Conservation (phyloP, 2,888 invertebrate species). For the Mongoloraphidia duomilia region DNA sequence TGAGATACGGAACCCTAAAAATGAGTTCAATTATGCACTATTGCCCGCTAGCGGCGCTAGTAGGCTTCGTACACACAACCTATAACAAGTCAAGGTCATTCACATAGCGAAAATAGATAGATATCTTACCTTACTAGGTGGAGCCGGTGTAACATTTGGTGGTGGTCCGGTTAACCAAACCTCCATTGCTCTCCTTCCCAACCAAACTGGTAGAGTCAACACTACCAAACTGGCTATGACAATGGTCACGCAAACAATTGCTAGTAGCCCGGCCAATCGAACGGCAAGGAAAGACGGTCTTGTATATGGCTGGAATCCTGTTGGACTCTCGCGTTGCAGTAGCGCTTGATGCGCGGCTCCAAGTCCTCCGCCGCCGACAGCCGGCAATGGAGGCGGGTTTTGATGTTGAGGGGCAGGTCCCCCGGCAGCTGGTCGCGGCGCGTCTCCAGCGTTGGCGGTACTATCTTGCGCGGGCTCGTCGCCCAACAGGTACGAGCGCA, state of each 20-base stretch:
- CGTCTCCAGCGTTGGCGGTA: slow-evolving; percentile 19
- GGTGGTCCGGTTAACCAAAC: slow-evolving; percentile 57
- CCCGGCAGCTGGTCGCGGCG: slow-evolving; percentile 18
- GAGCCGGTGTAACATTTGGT: slow-evolving; percentile 20
- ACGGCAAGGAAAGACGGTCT: slow-evolving; percentile 69
- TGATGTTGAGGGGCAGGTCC: slow-evolving; percentile 17
- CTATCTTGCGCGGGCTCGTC: slow-evolving; percentile 36
- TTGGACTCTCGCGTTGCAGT: slow-evolving; percentile 64
- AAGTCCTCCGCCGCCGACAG: slow-evolving; percentile 32
- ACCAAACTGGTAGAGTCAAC: slow-evolving; percentile 78
- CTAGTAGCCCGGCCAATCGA: slow-evolving; percentile 50
- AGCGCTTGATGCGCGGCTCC: slow-evolving; percentile 84
- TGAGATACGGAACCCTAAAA: slow-evolving; percentile 12
- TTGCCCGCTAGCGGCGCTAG: no score
- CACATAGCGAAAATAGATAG: no score
- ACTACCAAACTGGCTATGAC: slow-evolving; percentile 73
- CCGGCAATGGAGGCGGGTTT: slow-evolving; percentile 25
- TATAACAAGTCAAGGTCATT: no score
- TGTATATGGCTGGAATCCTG: slow-evolving; percentile 83
- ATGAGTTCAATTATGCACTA: no score
- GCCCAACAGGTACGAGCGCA: slow-evolving; percentile 81
- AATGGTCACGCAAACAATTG: slow-evolving; percentile 70
- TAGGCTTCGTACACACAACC: no score
- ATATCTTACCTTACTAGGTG: no score
- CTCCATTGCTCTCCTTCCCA: slow-evolving; percentile 79